Percentiles rank a stretch among this genome's conserved stretches.
phyloP scores from a whole-genome alignment of 2,888 invertebrate species.

The Cosmopolites sordidus region DNA sequence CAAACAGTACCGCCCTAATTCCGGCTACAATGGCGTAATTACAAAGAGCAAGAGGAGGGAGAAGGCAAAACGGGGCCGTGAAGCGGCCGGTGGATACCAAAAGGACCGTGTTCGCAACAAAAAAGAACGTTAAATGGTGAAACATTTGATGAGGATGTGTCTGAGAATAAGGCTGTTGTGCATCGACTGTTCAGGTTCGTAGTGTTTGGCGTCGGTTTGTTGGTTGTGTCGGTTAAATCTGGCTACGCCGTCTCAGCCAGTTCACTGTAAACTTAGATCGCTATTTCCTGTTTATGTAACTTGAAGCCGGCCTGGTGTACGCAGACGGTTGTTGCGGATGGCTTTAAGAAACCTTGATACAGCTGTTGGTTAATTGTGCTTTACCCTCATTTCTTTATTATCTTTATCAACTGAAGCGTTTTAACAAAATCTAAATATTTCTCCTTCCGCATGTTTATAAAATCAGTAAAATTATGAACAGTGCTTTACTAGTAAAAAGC shows the following conservation, averaged over 20 bases:
- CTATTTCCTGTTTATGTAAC: slow-evolving; percentile 1
- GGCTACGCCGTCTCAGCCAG: neutral
- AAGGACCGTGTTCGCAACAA: neutral
- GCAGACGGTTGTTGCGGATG: no score
- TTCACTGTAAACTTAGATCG: neutral
- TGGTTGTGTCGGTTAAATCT: neutral
- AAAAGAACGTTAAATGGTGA: slow-evolving; percentile 36
- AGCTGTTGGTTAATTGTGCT: no score
- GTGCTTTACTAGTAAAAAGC: no score
- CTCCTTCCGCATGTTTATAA: no score
- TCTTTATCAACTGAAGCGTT: no score
- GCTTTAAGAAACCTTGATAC: no score
- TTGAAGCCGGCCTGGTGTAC: neutral
- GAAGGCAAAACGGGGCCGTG: no score
- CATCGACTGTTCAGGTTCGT: slow-evolving; percentile 56
- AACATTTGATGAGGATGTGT: slow-evolving; percentile 45
- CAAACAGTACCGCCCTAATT: slow-evolving; percentile 1
- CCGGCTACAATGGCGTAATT: neutral
- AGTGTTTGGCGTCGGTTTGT: slow-evolving; percentile 8
- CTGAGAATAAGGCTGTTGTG: slow-evolving; percentile 53
- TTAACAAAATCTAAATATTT: no score
- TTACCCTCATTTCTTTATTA: no score
- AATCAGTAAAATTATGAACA: no score
- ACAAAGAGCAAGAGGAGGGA: neutral
- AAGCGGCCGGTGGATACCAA: neutral